Conservation (phyloP, 2,888 invertebrate genomes). For the Platerodrilus igneus region DNA sequence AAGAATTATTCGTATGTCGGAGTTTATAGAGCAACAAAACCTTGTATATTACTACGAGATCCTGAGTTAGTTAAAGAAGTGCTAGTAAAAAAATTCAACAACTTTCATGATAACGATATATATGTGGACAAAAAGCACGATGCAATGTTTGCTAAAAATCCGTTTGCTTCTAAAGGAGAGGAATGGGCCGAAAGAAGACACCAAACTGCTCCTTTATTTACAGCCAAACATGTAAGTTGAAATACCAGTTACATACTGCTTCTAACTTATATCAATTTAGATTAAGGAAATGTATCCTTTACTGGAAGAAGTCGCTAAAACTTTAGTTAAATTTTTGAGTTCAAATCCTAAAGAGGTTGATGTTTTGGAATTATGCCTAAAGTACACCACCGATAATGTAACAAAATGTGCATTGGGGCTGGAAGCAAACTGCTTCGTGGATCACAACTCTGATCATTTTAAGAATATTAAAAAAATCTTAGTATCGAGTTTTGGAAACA, state of each 20-base stretch:
- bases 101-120: slow-evolving; percentile 44
- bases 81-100: slow-evolving; percentile 39
- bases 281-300: slow-evolving; percentile 51
- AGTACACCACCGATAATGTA: too few species aligned
- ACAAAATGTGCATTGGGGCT: too few species aligned
- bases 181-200: slow-evolving; percentile 50
- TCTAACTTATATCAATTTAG: slow-evolving; percentile 21
- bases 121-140: slow-evolving; percentile 45
- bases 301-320: slow-evolving; percentile 46
- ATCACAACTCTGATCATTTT: too few species aligned
- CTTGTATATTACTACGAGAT: slow-evolving; percentile 39
- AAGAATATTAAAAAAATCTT: too few species aligned
- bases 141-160: slow-evolving; percentile 48
- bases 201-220: slow-evolving; percentile 51
- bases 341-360: slow-evolving; percentile 33
- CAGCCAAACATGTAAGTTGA: slow-evolving; percentile 48
- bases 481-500: too few species aligned
- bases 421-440: too few species aligned
- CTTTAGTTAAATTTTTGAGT: slow-evolving; percentile 45
- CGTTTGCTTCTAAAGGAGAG: slow-evolving; percentile 48
- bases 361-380: too few species aligned
- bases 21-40: slow-evolving; percentile 37
- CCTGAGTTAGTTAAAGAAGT: slow-evolving; percentile 41
- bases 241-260: too few species aligned
- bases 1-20: slow-evolving; percentile 40